Base-by-base conservation (phyloP, 2,888 invertebrate species). In the Tenthredo notha region DNA sequence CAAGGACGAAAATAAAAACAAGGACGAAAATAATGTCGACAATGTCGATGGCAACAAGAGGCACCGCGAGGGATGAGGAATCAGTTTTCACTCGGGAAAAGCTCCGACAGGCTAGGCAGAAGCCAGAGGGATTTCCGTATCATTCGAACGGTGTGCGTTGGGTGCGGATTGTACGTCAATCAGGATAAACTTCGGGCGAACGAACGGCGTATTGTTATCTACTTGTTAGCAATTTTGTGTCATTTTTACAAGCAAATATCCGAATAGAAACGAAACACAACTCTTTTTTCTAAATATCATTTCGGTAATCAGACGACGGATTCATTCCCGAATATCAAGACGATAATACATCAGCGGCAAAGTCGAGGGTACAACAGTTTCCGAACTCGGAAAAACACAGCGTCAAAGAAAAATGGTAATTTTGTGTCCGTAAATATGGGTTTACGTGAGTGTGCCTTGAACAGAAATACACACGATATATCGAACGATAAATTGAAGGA, bases 111-210 rank as follows among this genome's bases (percentile, higher is more conserved):
- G 67, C 29, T 18, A 67, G 67, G 67, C 33, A 74, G 40, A 74
- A 74, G 43, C 43, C 72, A 3, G 40, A 6, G 43, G 72, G 72
- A 74, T 74, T 74, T 74, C 72, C 72, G 40, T 29, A 43, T 43
- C 72, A 43, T 74, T 25, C 43, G 21, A 74, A 74, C 43, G 29
- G 10, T 21, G 21, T 74, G 15, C 25, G 40, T 43, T 43, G 40
- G 72, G 72, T 74, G 72, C 40, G 21, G 43, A 74, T 74, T 74
- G 72, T 74, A 43, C 72, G 72, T 74, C 72, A 74, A 74, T 74
- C 72, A 43, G 72, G 72, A 74, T 43, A 43, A 29, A 43, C 43
- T 74, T 43, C 72, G 43, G 5, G 9, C 72, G 43, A 74, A 25
- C 43, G 72, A 25, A 74, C 72, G 18, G 21, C 72, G 72, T 43